Percentiles rank a stretch among this genome's conserved stretches.
phyloP scores from a whole-genome alignment of 2,797 vertebrate genomes.

The Dicrostonyx torquatus region DNA sequence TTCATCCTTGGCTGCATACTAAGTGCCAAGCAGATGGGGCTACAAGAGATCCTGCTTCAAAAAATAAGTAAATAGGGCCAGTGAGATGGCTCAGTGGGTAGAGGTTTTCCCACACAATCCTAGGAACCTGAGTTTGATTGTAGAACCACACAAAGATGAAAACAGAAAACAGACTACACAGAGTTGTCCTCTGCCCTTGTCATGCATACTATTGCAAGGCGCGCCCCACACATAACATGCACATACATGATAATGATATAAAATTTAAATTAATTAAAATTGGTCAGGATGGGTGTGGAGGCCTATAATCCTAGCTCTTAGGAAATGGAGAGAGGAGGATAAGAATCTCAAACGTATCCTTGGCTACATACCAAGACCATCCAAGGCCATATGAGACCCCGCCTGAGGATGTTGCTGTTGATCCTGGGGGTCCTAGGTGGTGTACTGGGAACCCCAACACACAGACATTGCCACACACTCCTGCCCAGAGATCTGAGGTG shows the following conservation, averaged over 20 bases:
- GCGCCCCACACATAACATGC: fast-evolving
- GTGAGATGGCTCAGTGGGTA: background rate
- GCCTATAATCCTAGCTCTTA: background rate
- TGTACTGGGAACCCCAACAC: background rate
- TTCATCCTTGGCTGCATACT: background rate
- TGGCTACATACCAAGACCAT: background rate
- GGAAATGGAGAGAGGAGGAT: background rate
- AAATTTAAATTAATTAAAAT: background rate
- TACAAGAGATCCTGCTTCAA: background rate
- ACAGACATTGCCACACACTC: background rate
- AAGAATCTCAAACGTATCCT: background rate
- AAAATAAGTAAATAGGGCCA: background rate
- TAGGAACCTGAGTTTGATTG: background rate
- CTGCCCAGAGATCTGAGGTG: background rate
- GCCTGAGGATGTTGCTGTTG: background rate
- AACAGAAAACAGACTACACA: background rate
- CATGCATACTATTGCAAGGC: background rate
- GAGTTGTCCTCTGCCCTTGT: background rate
- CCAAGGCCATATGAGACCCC: background rate
- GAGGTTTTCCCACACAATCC: background rate
- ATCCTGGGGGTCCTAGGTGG: no score
- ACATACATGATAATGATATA: background rate
- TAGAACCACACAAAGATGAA: background rate
- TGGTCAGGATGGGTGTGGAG: background rate
- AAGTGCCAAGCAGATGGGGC: background rate